phyloP scores from a whole-genome alignment of 1,140 invertebrate genomes.

The Sinonovacula constricta region DNA sequence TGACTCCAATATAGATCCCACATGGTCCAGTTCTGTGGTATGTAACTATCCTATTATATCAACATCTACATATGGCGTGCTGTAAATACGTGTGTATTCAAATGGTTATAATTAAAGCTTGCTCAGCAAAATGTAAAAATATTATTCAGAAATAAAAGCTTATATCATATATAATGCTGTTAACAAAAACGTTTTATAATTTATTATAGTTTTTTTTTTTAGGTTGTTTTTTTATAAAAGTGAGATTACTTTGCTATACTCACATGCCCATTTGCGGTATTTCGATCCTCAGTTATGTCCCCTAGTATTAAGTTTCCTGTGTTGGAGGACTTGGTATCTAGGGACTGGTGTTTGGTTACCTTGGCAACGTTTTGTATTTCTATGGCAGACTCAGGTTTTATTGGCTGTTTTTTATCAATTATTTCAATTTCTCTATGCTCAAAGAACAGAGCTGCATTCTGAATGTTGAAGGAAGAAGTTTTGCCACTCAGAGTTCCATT shows the following conservation, averaged over 20 bases:
- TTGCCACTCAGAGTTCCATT: too few species aligned
- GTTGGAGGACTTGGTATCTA: constrained; percentile 6
- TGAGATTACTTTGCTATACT: constrained; percentile 6
- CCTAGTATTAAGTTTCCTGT: constrained; percentile 49
- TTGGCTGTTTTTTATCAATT: constrained; percentile 1
- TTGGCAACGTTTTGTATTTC: not conserved
- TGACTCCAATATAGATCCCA: too few species aligned
- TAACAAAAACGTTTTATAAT: too few species aligned
- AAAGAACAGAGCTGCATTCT: constrained; percentile 44
- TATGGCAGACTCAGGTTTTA: not conserved
- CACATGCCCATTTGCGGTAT: constrained; percentile 17
- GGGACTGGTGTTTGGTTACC: not conserved
- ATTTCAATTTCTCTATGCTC: constrained; percentile 48
- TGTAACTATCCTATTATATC: too few species aligned
- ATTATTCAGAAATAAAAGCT: too few species aligned
- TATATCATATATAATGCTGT: too few species aligned
- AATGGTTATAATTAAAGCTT: too few species aligned
- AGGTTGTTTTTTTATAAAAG: not conserved
- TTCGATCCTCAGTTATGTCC: constrained; percentile 42
- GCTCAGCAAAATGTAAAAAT: too few species aligned
- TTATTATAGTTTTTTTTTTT: not conserved
- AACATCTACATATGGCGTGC: too few species aligned
- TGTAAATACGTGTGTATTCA: too few species aligned
- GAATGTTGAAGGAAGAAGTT: not conserved
- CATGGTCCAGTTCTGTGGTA: too few species aligned